Evolutionary conservation across 2,888 invertebrate genomes (phyloP).

Genomic region (Galeopsomyia nigrocyanea): DNA sequence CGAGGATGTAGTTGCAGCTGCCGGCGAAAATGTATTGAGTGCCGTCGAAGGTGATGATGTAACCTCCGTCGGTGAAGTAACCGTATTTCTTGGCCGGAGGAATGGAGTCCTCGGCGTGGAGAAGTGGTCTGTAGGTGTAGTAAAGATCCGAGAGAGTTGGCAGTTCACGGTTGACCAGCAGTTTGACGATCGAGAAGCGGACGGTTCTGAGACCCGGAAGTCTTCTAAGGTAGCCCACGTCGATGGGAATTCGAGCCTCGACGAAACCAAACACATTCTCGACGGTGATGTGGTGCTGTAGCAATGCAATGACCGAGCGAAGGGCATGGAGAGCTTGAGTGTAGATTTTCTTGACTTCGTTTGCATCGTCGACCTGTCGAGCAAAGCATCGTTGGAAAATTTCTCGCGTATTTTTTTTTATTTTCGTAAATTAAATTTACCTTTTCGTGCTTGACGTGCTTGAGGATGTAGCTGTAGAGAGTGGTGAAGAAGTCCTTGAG

Average conservation of each 20-base stretch:
- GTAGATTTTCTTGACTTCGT: conserved; percentile 76
- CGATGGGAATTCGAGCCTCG: conserved; percentile 65
- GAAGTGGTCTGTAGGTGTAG: conserved; percentile 71
- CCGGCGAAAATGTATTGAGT: conserved; percentile 85
- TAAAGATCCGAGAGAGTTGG: conserved; percentile 72
- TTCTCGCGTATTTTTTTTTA: neutral
- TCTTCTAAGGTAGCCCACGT: conserved; percentile 65
- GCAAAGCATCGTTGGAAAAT: neutral
- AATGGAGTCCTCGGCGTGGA: conserved; percentile 73
- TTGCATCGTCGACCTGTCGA: conserved; percentile 74
- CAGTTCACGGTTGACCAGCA: conserved; percentile 74
- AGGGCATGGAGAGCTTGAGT: conserved; percentile 72
- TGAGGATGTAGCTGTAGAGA: conserved; percentile 73
- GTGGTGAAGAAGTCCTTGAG: conserved; percentile 74
- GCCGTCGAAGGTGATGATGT: conserved; percentile 91
- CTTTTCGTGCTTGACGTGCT: conserved; percentile 69
- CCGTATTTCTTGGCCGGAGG: conserved; percentile 76
- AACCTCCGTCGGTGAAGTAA: conserved; percentile 82
- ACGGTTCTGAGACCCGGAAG: conserved; percentile 74
- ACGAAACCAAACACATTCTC: conserved; percentile 64
- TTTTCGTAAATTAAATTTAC: conserved; percentile 61
- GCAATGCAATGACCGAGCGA: conserved; percentile 71
- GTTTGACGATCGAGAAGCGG: conserved; percentile 75
- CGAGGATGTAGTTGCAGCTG: conserved; percentile 86
- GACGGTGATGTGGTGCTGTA: conserved; percentile 67